Conservation (phyloP, 2,888 invertebrate species). For the Phytoseiulus persimilis region DNA sequence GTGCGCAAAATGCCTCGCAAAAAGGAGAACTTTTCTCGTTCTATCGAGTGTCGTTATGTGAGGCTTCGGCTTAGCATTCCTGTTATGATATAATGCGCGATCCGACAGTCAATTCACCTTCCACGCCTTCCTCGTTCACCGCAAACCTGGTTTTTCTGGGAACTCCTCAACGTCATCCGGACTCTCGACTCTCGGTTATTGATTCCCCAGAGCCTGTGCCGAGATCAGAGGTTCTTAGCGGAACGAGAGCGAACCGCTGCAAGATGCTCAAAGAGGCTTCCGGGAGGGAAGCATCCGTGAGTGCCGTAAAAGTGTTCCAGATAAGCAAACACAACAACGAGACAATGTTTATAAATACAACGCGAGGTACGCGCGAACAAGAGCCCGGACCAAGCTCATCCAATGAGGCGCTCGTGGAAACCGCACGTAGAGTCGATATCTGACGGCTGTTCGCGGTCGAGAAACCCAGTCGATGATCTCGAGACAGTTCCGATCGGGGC, state of each 20-base stretch:
- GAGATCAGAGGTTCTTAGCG: not conserved
- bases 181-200: not conserved
- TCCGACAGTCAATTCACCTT: too few relatives aligned
- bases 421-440: not conserved
- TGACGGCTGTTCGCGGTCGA: not conserved
- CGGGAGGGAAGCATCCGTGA: not conserved
- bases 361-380: not conserved
- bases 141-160: not conserved
- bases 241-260: not conserved
- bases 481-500: too few relatives aligned
- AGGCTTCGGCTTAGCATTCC: too few relatives aligned
- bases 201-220: not conserved
- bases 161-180: not conserved
- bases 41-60: too few relatives aligned
- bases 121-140: too few relatives aligned
- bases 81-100: too few relatives aligned
- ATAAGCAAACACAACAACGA: not conserved
- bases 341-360: constrained; percentile 5
- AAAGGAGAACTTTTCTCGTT: too few relatives aligned
- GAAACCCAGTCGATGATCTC: too few relatives aligned
- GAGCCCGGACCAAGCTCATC: not conserved
- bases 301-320: not conserved
- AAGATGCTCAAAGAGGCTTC: not conserved
- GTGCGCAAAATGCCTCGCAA: too few relatives aligned
- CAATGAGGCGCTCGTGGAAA: not conserved